These are phyloP conservation scores for Callinectes sapidus DNA, from an alignment of 2,888 invertebrate species.

Conservation along the genomic window DNA sequence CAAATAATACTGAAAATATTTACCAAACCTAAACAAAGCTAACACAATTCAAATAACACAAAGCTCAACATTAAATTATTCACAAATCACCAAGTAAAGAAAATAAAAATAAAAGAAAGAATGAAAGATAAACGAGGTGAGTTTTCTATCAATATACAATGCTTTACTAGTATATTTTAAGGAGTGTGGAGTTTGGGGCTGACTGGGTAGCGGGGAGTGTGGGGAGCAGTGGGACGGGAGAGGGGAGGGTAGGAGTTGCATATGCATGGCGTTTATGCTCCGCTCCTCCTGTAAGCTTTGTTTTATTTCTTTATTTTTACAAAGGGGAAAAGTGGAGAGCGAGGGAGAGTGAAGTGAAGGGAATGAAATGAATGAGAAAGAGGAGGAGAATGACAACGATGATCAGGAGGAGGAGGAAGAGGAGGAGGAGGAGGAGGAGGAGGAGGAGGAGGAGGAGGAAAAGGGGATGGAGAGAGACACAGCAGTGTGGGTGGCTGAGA, in stretches of 20 bases:
- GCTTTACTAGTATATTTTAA: not conserved
- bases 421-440: constrained; percentile 12
- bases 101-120: too few species aligned
- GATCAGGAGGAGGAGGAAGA: not conserved
- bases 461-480: not conserved
- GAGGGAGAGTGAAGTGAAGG: not conserved
- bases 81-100: too few species aligned
- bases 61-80: too few species aligned
- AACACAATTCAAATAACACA: too few species aligned
- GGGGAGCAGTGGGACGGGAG: not conserved
- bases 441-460: not conserved
- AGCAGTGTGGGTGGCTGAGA: not conserved
- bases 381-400: not conserved
- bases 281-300: not conserved
- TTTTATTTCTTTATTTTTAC: not conserved
- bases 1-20: too few species aligned
- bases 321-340: not conserved
- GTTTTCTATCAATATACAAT: not conserved
- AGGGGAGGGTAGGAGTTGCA: not conserved
- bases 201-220: too few species aligned
- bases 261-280: not conserved
- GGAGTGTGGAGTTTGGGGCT: too few species aligned
- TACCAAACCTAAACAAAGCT: too few species aligned
- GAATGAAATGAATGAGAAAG: not conserved
- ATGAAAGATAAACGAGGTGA: too few species aligned